A percentile compares a stretch with the other conserved stretches of the same genome.
Evolutionary conservation across 2,888 invertebrate species (phyloP).

Genomic region (Melanophora roralis): DNA sequence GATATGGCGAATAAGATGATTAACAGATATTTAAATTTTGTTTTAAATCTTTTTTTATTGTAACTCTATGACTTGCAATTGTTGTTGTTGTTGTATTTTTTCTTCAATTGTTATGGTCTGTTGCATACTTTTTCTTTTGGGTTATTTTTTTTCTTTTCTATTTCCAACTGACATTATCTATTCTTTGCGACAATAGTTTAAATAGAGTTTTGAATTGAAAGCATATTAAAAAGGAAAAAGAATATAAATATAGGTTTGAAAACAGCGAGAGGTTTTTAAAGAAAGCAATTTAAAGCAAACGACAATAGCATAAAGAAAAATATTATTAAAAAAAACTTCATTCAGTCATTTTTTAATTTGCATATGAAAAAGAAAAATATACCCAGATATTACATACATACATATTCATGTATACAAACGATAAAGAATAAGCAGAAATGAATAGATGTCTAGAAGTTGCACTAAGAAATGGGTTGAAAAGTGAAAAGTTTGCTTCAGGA

Average conservation of each 20-base stretch:
- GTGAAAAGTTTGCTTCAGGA: constrained; percentile 49
- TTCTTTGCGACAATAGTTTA: constrained; percentile 40
- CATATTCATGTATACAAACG: background rate
- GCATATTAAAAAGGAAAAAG: constrained; percentile 16
- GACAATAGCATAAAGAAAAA: background rate
- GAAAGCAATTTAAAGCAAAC: background rate
- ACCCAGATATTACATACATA: background rate
- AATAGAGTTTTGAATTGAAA: constrained; percentile 26
- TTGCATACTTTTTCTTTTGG: constrained; percentile 27
- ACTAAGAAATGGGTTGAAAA: constrained; percentile 29
- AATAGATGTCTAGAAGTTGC: background rate
- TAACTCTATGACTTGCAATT: constrained; percentile 48
- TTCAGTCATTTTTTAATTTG: constrained; percentile 46
- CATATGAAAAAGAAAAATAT: constrained; percentile 44
- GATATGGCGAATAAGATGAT: constrained; percentile 33
- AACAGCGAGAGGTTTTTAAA: constrained; percentile 43
- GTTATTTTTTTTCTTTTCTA: background rate
- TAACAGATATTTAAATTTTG: constrained; percentile 32
- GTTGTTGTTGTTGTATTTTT: constrained; percentile 22
- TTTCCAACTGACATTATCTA: constrained; percentile 45
- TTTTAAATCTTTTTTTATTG: constrained; percentile 33
- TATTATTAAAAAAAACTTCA: background rate
- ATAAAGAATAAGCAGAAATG: background rate
- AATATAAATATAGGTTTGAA: constrained; percentile 38
- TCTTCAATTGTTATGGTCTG: constrained; percentile 28